Evolutionary conservation across 2,797 vertebrate genomes (phyloP).

Genomic region (Adrianichthys oophorus): DNA sequence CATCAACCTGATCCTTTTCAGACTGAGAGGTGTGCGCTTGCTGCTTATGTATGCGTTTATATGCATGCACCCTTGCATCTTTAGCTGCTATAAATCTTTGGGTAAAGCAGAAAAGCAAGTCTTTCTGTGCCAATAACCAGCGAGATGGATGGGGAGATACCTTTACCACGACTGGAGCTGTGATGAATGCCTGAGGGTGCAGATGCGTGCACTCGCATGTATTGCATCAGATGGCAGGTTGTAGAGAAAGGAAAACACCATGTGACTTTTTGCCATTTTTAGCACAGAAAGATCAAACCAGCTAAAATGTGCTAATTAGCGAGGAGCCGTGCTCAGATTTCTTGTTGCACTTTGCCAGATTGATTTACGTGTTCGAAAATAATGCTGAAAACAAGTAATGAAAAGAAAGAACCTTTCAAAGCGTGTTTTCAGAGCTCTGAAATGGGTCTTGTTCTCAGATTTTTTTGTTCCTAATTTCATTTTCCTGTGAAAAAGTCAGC

Average conservation of each 20-base stretch:
- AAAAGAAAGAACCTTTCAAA: conserved; percentile 5
- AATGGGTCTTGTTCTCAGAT: conserved; percentile 4
- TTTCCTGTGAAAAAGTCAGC: conserved; percentile 23
- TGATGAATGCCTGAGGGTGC: conserved; percentile 63
- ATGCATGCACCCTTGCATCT: conserved; percentile 28
- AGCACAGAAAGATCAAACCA: conserved; percentile 15
- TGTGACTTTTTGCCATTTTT: conserved; percentile 23
- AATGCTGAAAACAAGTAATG: conserved; percentile 14
- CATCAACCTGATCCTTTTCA: conserved; percentile 62
- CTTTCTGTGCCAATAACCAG: conserved; percentile 70
- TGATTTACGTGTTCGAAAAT: not conserved
- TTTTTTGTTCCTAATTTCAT: not conserved
- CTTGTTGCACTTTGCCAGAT: conserved; percentile 7
- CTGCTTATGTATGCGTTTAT: conserved; percentile 54
- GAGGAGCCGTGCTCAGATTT: too few relatives aligned
- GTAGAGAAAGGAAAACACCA: conserved; percentile 41
- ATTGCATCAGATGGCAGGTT: conserved; percentile 63
- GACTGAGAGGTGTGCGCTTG: conserved; percentile 49
- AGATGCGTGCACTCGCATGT: conserved; percentile 50
- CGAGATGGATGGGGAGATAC: conserved; percentile 71
- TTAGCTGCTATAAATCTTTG: conserved; percentile 65
- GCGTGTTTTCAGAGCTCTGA: not conserved
- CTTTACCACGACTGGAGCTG: conserved; percentile 68
- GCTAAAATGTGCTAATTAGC: not conserved
- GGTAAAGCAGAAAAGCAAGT: conserved; percentile 64